Percentiles rank a stretch among this genome's conserved stretches.
Evolutionary conservation across 2,113 vertebrate genomes (phyloP).

Genomic region (Corythoichthys haematopterus): DNA sequence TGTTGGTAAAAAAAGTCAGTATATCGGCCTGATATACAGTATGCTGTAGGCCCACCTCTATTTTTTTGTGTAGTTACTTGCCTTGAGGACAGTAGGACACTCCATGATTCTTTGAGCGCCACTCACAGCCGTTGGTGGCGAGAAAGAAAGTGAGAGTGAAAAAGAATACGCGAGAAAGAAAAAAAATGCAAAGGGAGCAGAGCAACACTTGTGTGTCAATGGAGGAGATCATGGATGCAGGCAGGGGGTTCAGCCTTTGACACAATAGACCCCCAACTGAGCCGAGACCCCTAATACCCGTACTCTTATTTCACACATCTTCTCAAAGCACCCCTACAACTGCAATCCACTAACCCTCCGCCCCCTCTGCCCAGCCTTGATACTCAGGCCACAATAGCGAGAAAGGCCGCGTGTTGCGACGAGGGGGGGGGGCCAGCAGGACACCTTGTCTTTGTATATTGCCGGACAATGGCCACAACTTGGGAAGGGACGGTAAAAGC

Average conservation of each 20-base stretch:
- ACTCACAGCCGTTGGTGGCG: slow-evolving; percentile 16
- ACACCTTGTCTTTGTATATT: slow-evolving; percentile 76
- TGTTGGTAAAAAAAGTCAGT: no score
- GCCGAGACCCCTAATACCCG: slow-evolving; percentile 71
- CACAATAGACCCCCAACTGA: slow-evolving; percentile 69
- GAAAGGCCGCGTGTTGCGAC: slow-evolving; percentile 43
- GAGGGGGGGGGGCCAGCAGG: slow-evolving; percentile 36
- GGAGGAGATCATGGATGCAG: slow-evolving; percentile 72
- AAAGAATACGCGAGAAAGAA: slow-evolving; percentile 35
- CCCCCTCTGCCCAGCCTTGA: slow-evolving; percentile 13
- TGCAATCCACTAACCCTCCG: slow-evolving; percentile 26
- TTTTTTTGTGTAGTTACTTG: not conserved
- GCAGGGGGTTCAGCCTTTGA: slow-evolving; percentile 59
- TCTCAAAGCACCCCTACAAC: slow-evolving; percentile 67
- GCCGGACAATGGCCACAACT: slow-evolving; percentile 68
- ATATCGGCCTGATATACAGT: no score
- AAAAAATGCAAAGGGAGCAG: slow-evolving; percentile 50
- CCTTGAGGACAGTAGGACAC: slow-evolving; percentile 4
- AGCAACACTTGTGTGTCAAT: slow-evolving; percentile 59
- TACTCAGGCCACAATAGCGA: slow-evolving; percentile 49
- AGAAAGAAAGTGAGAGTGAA: slow-evolving; percentile 27
- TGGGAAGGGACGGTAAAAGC: no score
- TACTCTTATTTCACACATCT: slow-evolving; percentile 74
- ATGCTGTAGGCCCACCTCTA: no score
- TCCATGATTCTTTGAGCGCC: slow-evolving; percentile 38